A percentile compares a stretch with the other conserved stretches of the same genome.
Evolutionary conservation across 2,113 vertebrate species (phyloP).

Genomic region (Felis chaus): DNA sequence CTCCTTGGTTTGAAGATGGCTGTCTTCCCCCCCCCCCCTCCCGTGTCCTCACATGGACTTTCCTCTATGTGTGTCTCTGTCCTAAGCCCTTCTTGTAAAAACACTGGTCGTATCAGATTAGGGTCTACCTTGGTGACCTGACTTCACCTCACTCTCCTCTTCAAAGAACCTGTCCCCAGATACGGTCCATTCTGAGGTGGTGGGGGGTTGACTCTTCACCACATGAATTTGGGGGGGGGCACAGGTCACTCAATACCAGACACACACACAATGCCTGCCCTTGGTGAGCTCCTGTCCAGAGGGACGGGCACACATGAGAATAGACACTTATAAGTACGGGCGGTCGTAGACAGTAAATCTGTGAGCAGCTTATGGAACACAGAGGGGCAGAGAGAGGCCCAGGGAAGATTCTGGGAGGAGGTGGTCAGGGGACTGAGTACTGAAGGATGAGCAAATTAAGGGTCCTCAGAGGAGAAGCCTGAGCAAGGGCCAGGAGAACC

Average conservation of each 20-base stretch:
- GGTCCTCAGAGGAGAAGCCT: too few relatives aligned
- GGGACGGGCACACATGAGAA: background rate
- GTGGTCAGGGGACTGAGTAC: rapidly evolving
- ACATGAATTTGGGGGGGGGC: background rate
- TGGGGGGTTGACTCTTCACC: too few relatives aligned
- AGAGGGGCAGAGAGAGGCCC: too few relatives aligned
- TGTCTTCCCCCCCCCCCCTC: background rate
- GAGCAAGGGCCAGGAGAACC: background rate
- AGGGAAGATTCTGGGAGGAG: background rate
- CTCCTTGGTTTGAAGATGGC: too few relatives aligned
- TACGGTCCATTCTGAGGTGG: background rate
- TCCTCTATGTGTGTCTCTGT: background rate
- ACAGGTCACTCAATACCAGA: background rate
- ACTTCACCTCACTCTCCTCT: background rate
- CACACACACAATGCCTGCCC: background rate
- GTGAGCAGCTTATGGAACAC: background rate
- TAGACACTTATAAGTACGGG: too few relatives aligned
- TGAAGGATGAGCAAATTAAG: background rate
- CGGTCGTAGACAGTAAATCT: too few relatives aligned
- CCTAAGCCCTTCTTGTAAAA: background rate
- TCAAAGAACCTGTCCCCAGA: background rate
- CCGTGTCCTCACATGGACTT: background rate
- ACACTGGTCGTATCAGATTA: background rate
- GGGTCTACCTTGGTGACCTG: background rate
- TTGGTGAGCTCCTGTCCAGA: background rate